phyloP scores from a whole-genome alignment of 2,113 vertebrate species.

The Phyllostomus hastatus region DNA sequence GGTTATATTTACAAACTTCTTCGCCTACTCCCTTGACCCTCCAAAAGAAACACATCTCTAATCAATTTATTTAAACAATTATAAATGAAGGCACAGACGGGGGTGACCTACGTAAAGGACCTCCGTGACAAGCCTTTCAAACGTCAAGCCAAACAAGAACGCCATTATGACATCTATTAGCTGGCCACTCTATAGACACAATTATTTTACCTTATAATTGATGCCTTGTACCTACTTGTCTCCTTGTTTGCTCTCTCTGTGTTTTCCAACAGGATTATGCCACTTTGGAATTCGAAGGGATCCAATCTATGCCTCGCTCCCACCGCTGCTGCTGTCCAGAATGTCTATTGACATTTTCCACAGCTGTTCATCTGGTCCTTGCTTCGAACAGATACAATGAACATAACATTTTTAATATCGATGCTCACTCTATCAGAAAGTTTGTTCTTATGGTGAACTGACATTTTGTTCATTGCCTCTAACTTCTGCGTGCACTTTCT shows the following conservation, averaged over 20 bases:
- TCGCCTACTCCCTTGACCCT: neutral
- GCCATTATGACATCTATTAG: neutral
- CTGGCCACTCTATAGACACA: neutral
- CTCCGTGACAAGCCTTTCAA: neutral
- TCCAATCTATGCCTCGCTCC: neutral
- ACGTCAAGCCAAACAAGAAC: neutral
- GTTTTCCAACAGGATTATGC: neutral
- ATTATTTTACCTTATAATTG: neutral
- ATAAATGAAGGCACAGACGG: neutral
- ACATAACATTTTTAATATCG: neutral
- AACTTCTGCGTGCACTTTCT: neutral
- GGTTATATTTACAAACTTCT: neutral
- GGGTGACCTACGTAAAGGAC: neutral
- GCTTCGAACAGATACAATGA: neutral
- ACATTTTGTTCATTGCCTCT: neutral
- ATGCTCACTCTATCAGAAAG: neutral
- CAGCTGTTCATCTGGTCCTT: neutral
- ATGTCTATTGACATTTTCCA: neutral
- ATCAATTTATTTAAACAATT: neutral
- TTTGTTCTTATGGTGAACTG: neutral
- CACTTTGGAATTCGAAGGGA: neutral
- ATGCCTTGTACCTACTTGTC: neutral
- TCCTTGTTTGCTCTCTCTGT: neutral
- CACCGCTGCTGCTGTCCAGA: neutral
- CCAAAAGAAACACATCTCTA: neutral